Base-by-base conservation (phyloP, 1,140 invertebrate species). In the Daktulosphaira vitifoliae region DNA sequence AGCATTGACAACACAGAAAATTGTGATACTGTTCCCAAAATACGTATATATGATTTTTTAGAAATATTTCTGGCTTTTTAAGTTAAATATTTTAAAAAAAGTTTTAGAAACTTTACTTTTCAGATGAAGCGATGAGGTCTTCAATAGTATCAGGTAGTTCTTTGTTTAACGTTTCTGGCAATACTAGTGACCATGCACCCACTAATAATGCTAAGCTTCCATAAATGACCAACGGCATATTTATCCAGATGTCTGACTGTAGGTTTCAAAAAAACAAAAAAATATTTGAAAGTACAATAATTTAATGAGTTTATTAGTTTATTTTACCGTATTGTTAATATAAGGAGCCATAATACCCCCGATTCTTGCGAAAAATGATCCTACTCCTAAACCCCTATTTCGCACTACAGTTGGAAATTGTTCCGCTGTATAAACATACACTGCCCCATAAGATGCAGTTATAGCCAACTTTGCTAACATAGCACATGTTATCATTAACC, bases 381-480 rank as follows among this genome's bases (percentile, higher is more conserved):
- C 81, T 3, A 85, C 82, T 2, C 89, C 89, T 66, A 92, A 73
- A 11, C 82, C 88, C 46, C 86, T 83, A 71, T 88, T 90, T 62
- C 90, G 77, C 39, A 92, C 83, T 7, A 87, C 82, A 1, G 90
- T 92, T 1, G 90, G 89, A 70, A 89, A 90, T 71, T 90, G 84
- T 76, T 92, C 89, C 6, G 84, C 83, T 9, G 89, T 85, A 71
- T 86, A 89, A 46, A 91, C 79, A 70, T 90, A 91, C 29, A 90
- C 81, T 1, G 87, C 82, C 26, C 84, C 86, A 71, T 88, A 92
- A 7, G 87, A 86, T 0, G 86, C 81, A 0, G 88, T 89, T 54
- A 90, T 89, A 15, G 85, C 84, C 69, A 92, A 77, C 77, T 92
- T 92, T 8, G 86, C 88, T 46, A 87, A 73, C 86, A 92, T 90